Evolutionary conservation across 23 tunicate genomes (phyloP).

Genomic region (Pegea sp.): DNA sequence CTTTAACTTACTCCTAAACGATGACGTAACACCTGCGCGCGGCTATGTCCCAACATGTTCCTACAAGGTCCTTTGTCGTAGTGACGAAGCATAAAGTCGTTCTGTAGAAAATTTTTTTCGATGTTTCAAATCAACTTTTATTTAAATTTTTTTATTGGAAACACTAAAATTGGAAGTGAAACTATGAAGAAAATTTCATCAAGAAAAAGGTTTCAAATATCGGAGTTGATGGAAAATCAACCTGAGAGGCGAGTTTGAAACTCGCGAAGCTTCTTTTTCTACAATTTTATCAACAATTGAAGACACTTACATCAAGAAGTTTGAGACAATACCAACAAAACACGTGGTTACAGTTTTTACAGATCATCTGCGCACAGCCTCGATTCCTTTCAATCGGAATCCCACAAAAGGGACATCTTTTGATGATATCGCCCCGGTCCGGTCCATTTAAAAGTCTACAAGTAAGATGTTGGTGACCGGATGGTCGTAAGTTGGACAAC

Average conservation of each 20-base stretch:
- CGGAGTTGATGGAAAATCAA: no score
- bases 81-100: slow-evolving; percentile 79
- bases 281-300: no score
- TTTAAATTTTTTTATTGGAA: background rate
- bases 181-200: no score
- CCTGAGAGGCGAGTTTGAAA: no score
- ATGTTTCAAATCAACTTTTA: background rate
- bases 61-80: slow-evolving; percentile 91
- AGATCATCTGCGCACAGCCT: slow-evolving; percentile 89
- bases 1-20: slow-evolving; percentile 60
- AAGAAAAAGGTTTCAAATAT: no score
- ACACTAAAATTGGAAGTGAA: no score
- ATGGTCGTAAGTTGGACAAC: no score
- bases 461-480: no score
- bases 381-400: slow-evolving; percentile 63
- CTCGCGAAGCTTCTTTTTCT: no score
- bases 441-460: no score
- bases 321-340: slow-evolving; percentile 88
- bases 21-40: slow-evolving; percentile 66
- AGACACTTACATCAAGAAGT: slow-evolving; percentile 59
- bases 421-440: no score
- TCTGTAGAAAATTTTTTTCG: slow-evolving; percentile 21
- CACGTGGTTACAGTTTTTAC: slow-evolving; percentile 78
- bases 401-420: slow-evolving; percentile 67
- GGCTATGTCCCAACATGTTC: slow-evolving; percentile 59